Evolutionary conservation across 2,888 invertebrate genomes (phyloP).

Genomic region (Thumatha senex): DNA sequence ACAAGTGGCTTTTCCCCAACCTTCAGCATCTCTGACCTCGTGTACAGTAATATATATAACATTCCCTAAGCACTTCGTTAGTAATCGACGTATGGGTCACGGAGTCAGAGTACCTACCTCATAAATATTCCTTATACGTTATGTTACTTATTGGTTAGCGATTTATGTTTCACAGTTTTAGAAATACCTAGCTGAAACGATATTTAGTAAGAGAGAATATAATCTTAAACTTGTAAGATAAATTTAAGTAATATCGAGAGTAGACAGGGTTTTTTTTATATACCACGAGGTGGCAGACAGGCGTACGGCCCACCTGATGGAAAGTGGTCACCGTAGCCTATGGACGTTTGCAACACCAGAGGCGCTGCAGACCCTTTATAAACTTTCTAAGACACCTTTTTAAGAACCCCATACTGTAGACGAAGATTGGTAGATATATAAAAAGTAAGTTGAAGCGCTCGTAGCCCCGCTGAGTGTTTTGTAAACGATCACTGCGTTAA

Average conservation of each 20-base stretch:
- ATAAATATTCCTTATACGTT: conserved; percentile 35
- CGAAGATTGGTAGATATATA: too few species aligned
- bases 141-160: conserved; percentile 23
- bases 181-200: not conserved
- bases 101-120: conserved; percentile 21
- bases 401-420: not conserved
- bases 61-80: conserved; percentile 59
- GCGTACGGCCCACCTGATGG: too few species aligned
- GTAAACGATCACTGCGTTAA: too few species aligned
- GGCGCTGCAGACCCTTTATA: too few species aligned
- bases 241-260: too few species aligned
- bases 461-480: too few species aligned
- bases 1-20: conserved; percentile 10
- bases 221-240: too few species aligned
- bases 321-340: too few species aligned
- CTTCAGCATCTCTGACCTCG: conserved; percentile 45
- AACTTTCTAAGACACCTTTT: not conserved
- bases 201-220: conserved; percentile 9
- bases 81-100: conserved; percentile 40
- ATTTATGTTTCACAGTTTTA: not conserved
- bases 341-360: too few species aligned
- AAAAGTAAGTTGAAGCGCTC: too few species aligned
- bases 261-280: too few species aligned
- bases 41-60: conserved; percentile 52
- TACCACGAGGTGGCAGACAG: too few species aligned